phyloP scores from a whole-genome alignment of 2,113 vertebrate species.

The Syrrhaptes paradoxus region DNA sequence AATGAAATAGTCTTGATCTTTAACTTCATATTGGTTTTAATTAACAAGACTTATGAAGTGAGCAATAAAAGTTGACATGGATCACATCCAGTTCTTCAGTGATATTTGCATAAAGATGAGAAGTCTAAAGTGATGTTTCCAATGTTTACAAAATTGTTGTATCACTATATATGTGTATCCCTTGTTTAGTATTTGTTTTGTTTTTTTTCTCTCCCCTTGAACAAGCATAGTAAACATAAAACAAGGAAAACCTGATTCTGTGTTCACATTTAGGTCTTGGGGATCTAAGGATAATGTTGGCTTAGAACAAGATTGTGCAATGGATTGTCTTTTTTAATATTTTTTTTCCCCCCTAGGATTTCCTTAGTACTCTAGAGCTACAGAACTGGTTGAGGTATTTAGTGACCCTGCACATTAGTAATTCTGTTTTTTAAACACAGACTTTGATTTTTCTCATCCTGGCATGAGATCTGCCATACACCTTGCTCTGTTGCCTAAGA shows the following conservation, averaged over 20 bases:
- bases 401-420: slow-evolving; percentile 15
- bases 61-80: neutral
- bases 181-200: neutral
- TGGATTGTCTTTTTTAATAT: neutral
- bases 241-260: neutral
- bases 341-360: neutral
- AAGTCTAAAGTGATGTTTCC: slow-evolving; percentile 10
- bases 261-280: neutral
- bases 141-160: neutral
- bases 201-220: neutral
- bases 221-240: neutral
- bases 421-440: slow-evolving; percentile 33
- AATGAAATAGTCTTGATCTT: neutral
- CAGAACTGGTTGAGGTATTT: neutral
- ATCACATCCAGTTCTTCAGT: neutral
- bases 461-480: neutral
- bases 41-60: neutral
- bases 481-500: neutral
- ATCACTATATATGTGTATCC: neutral
- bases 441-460: slow-evolving; percentile 31
- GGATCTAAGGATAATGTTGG: neutral
- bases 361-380: neutral
- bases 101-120: neutral
- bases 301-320: neutral
- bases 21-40: neutral